phyloP scores from a whole-genome alignment of 2,797 vertebrate species.

The Enteromius mattozi region DNA sequence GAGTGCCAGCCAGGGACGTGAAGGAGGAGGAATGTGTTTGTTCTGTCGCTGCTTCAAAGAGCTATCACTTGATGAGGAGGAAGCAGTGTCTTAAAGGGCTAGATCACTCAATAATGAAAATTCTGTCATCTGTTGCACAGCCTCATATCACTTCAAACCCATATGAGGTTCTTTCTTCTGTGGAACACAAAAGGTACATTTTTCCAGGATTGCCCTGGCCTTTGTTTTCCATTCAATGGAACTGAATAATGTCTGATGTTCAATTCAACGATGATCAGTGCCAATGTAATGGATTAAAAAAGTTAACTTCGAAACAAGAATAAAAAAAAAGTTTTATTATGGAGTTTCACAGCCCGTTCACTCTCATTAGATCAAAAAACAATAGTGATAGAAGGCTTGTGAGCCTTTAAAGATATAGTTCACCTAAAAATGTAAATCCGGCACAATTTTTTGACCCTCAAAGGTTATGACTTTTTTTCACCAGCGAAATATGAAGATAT shows the following conservation, averaged over 20 bases:
- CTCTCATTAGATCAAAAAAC: neutral
- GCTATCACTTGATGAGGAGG: conserved; percentile 21
- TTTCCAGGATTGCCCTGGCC: neutral
- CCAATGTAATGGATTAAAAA: neutral
- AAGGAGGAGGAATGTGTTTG: conserved; percentile 64
- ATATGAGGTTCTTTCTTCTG: neutral
- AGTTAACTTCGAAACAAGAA: neutral
- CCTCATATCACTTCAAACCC: neutral
- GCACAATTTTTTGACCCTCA: neutral
- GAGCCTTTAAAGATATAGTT: neutral
- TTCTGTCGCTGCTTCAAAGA: conserved; percentile 29
- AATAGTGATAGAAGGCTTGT: neutral
- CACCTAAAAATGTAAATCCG: neutral
- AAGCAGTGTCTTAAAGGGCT: conserved; percentile 11
- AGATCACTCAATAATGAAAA: neutral
- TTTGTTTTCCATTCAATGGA: neutral
- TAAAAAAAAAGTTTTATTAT: neutral
- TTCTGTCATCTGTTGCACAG: neutral
- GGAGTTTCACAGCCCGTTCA: neutral
- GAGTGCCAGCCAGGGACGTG: conserved; percentile 61
- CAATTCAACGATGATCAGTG: neutral
- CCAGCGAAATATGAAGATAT: neutral
- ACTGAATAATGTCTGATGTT: neutral
- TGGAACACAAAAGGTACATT: neutral
- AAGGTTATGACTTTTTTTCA: too few species aligned